These are phyloP conservation scores for Crotalus horridus DNA, from an alignment of 2,113 vertebrate species.

Conservation along the genomic window DNA sequence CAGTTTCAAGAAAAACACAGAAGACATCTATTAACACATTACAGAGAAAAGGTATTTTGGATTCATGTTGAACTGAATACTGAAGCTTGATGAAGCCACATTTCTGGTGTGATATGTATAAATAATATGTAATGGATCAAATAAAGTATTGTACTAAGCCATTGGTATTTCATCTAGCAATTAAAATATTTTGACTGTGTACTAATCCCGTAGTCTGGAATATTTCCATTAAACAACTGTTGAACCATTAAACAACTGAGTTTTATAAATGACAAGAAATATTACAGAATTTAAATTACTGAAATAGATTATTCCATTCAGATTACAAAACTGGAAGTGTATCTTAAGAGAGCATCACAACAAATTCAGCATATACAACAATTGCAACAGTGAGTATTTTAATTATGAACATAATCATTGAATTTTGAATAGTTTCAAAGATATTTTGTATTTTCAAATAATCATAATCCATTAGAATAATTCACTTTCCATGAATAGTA, in stretches of 20 bases:
- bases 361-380: conserved; percentile 75
- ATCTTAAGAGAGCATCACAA: conserved; percentile 72
- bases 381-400: conserved; percentile 76
- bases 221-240: neutral
- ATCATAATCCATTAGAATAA: neutral
- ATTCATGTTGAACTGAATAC: neutral
- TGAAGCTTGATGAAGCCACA: neutral
- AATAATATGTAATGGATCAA: neutral
- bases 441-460: neutral
- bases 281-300: neutral
- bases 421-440: neutral
- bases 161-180: neutral
- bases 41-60: conserved; percentile 76
- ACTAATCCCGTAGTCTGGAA: neutral
- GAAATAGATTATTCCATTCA: conserved; percentile 52
- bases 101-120: neutral
- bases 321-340: conserved; percentile 78
- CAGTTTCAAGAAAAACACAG: conserved; percentile 86
- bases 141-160: neutral
- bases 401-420: neutral
- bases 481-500: neutral
- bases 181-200: neutral
- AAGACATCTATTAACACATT: conserved; percentile 74
- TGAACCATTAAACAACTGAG: neutral
- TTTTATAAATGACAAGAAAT: neutral